Evolutionary conservation across 2,888 invertebrate species (phyloP).

Genomic region (Oscheius sp.): DNA sequence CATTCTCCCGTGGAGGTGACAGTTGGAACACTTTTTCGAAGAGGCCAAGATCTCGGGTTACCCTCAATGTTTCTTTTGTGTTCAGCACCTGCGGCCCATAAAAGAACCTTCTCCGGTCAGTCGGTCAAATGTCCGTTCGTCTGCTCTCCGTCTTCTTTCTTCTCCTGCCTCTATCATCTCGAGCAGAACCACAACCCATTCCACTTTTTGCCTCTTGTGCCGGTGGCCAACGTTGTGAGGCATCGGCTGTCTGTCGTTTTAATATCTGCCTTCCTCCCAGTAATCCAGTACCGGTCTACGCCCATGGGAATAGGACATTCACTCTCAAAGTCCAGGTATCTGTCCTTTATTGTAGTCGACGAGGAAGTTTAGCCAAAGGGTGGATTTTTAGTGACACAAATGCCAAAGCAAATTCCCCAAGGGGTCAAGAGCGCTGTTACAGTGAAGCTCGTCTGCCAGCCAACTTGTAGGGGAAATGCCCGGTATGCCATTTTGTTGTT

Average conservation of each 20-base stretch:
- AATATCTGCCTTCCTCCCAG: constrained; percentile 30
- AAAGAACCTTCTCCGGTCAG: constrained; percentile 12
- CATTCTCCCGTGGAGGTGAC: too few relatives aligned
- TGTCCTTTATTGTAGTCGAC: background rate
- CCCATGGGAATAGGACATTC: constrained; percentile 29
- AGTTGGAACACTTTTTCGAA: too few relatives aligned
- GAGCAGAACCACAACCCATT: background rate
- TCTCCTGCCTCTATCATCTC: background rate
- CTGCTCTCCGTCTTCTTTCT: background rate
- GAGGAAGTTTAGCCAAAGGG: constrained; percentile 10
- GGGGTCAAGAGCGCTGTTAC: background rate
- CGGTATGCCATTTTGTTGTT: background rate
- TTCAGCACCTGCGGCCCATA: background rate
- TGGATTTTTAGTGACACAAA: background rate
- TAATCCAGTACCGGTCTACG: constrained; percentile 26
- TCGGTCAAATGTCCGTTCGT: background rate
- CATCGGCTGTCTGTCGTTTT: constrained; percentile 17
- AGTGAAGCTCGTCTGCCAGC: constrained; percentile 6
- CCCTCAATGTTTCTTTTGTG: constrained; percentile 8
- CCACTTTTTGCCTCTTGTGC: constrained; percentile 27
- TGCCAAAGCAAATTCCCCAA: background rate
- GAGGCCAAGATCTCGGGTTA: constrained; percentile 12
- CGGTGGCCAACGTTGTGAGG: constrained; percentile 24
- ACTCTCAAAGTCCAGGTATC: constrained; percentile 6
- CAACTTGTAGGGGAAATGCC: constrained; percentile 13